phyloP scores from a whole-genome alignment of 2,113 vertebrate species.

The Leucoraja erinaceus region DNA sequence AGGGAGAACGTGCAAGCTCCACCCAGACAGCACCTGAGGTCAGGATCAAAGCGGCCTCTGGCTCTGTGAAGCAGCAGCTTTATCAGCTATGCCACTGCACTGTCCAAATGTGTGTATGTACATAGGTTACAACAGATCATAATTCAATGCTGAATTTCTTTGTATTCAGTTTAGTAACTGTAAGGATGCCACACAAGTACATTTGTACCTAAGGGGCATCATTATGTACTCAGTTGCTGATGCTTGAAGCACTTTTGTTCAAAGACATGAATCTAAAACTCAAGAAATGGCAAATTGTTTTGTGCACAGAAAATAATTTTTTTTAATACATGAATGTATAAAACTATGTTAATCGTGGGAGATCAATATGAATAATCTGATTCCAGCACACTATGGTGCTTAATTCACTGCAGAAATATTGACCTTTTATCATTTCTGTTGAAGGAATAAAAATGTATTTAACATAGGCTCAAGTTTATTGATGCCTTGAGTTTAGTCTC shows the following conservation, averaged over 20 bases:
- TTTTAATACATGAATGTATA: constrained; percentile 34
- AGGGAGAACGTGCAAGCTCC: too few relatives aligned
- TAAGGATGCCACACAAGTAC: not conserved
- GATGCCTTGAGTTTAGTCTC: not conserved
- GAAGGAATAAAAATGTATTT: not conserved
- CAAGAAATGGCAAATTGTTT: constrained; percentile 1
- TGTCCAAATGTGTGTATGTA: too few relatives aligned
- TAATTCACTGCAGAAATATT: not conserved
- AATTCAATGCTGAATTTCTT: not conserved
- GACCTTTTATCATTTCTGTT: not conserved
- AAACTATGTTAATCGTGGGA: not conserved
- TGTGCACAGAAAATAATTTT: constrained; percentile 24
- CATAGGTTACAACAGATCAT: not conserved
- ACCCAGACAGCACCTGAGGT: too few relatives aligned
- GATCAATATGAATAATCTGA: not conserved
- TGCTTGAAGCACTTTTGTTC: constrained; percentile 7
- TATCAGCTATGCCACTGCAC: too few relatives aligned
- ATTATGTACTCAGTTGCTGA: constrained; percentile 32
- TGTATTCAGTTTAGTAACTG: constrained; percentile 21
- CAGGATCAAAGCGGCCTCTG: too few relatives aligned
- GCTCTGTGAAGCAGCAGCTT: too few relatives aligned
- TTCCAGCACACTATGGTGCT: too few relatives aligned
- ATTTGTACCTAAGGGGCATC: constrained; percentile 1
- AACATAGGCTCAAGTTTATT: not conserved
- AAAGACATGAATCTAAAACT: not conserved